Evolutionary conservation across 2,113 vertebrate species (phyloP).

Genomic region (Petrocephalus zakoni): DNA sequence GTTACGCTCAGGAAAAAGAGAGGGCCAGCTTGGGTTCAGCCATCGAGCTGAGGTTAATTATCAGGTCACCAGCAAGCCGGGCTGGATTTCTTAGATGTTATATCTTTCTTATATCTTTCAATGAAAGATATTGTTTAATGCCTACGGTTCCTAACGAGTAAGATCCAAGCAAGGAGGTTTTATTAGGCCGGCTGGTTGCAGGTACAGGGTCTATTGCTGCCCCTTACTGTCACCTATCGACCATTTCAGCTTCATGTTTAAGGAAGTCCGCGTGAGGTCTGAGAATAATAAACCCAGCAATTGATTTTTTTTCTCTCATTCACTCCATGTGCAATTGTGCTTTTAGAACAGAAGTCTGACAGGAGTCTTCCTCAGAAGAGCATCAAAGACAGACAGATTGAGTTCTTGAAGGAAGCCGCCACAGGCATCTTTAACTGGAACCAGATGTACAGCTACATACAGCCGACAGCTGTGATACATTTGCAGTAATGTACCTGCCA

Average conservation of each 20-base stretch:
- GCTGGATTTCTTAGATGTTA: neutral
- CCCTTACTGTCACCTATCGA: neutral
- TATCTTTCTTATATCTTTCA: slow-evolving; percentile 4
- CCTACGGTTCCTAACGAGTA: neutral
- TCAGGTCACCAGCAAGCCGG: neutral
- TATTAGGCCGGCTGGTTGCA: neutral
- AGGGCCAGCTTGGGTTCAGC: neutral
- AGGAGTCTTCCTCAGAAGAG: neutral
- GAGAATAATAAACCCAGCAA: neutral
- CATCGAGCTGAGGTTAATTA: neutral
- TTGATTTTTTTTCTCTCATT: neutral
- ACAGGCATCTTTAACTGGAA: neutral
- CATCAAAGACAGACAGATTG: neutral
- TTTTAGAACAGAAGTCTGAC: neutral
- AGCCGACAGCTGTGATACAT: neutral
- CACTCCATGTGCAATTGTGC: neutral
- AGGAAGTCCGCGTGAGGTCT: neutral
- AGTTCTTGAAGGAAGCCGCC: neutral
- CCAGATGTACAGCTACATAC: neutral
- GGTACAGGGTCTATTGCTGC: neutral
- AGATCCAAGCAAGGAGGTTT: neutral
- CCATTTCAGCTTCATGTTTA: neutral
- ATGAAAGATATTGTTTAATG: neutral
- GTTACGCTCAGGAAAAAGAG: neutral
- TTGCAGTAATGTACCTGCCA: neutral